Evolutionary conservation across 2,797 vertebrate genomes (phyloP).

Genomic region (Leptodactylus fallax): DNA sequence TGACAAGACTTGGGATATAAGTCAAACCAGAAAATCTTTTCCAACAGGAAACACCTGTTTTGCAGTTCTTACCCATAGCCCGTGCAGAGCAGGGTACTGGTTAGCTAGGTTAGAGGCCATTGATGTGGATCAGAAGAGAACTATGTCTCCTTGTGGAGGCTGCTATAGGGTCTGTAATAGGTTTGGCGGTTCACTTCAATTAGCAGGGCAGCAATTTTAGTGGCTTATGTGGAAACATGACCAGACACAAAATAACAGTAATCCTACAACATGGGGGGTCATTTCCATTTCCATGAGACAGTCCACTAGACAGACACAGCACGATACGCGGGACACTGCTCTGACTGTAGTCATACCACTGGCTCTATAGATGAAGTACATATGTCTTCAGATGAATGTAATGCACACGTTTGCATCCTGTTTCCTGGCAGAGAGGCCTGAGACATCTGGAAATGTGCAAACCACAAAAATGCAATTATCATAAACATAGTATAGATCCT

Average conservation of each 20-base stretch:
- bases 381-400: conserved; percentile 31
- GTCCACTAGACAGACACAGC: not conserved
- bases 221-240: conserved; percentile 12
- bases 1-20: too few relatives aligned
- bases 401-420: conserved; percentile 29
- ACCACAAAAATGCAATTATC: conserved; percentile 49
- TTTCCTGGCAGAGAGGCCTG: conserved; percentile 44
- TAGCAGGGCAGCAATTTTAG: not conserved
- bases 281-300: conserved; percentile 4
- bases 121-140: too few relatives aligned
- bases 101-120: too few relatives aligned
- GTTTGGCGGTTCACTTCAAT: not conserved
- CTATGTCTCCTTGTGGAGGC: too few relatives aligned
- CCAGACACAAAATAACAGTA: not conserved
- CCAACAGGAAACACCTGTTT: too few relatives aligned
- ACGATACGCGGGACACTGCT: not conserved
- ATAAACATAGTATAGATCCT: conserved; percentile 48
- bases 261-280: conserved; percentile 31
- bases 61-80: too few relatives aligned
- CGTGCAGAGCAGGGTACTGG: too few relatives aligned
- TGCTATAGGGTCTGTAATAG: too few relatives aligned
- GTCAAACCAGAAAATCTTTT: too few relatives aligned
- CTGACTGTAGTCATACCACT: not conserved
- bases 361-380: conserved; percentile 30
- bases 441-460: conserved; percentile 45